Conservation (phyloP, 2,888 invertebrate species). For the Drosophila meridiana region DNA sequence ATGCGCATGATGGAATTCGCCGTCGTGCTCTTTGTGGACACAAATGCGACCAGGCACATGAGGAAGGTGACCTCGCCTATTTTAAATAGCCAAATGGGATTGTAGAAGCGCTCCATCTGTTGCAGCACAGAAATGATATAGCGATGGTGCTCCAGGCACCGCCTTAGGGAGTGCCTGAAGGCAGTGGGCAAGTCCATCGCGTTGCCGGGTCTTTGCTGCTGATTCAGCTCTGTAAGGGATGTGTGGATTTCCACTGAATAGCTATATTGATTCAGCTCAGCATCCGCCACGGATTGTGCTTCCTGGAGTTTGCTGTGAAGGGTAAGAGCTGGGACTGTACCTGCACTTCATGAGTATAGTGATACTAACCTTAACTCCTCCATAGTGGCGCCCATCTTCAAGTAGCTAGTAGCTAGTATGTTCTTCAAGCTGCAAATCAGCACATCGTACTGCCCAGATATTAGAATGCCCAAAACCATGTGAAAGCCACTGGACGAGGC, state of each 20-base stretch:
- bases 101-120: constrained; percentile 81
- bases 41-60: constrained; percentile 82
- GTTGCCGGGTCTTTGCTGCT: not conserved
- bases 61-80: constrained; percentile 78
- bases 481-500: constrained; percentile 80
- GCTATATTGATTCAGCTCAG: constrained; percentile 71
- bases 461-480: constrained; percentile 74
- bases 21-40: constrained; percentile 78
- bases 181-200: constrained; percentile 44
- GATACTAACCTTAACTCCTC: constrained; percentile 55
- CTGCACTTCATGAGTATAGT: no score
- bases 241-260: constrained; percentile 58
- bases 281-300: constrained; percentile 56
- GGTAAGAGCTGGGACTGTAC: constrained; percentile 26
- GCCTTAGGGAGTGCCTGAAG: constrained; percentile 64
- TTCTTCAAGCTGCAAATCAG: constrained; percentile 82
- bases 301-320: constrained; percentile 56
- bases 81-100: constrained; percentile 82
- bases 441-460: constrained; percentile 82
- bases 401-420: constrained; percentile 73
- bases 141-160: constrained; percentile 81
- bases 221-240: constrained; percentile 29
- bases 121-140: constrained; percentile 73
- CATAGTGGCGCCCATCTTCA: constrained; percentile 54
- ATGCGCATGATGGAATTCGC: constrained; percentile 75